Conservation (phyloP, 2,888 invertebrate species). For the Meteorus cinctellus region DNA sequence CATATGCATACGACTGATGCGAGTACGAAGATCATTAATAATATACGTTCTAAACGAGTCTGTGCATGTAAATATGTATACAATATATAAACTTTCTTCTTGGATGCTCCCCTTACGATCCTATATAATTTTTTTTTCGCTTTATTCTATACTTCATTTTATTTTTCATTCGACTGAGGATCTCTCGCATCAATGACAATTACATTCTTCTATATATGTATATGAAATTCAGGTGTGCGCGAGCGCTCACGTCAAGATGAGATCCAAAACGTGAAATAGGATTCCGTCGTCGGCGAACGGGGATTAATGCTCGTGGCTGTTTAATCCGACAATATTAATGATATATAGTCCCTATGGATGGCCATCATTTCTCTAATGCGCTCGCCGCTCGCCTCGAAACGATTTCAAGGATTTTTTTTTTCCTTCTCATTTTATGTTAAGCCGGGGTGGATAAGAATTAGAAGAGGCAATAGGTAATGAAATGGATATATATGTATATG, state of each 20-base stretch:
- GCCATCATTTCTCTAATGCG: conserved; percentile 47
- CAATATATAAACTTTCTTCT: neutral
- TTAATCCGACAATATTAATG: conserved; percentile 73
- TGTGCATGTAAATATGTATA: neutral
- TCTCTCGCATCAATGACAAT: neutral
- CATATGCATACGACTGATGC: neutral
- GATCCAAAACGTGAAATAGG: conserved; percentile 66
- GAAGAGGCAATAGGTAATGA: neutral
- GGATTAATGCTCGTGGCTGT: conserved; percentile 68
- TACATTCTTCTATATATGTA: neutral
- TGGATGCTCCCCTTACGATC: neutral
- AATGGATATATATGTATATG: neutral
- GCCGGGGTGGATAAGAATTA: neutral
- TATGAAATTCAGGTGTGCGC: conserved; percentile 11
- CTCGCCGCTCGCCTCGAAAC: conserved; percentile 52
- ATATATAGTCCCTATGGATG: conserved; percentile 61
- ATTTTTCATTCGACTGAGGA: neutral
- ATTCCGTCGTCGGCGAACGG: conserved; percentile 62
- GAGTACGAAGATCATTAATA: neutral
- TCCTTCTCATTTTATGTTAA: neutral
- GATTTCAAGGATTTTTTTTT: conserved; percentile 43
- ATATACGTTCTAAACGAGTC: neutral
- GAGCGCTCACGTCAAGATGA: neutral
- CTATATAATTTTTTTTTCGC: too few relatives aligned
- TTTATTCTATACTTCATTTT: neutral